Evolutionary conservation across 1,140 invertebrate species (phyloP).

Genomic region (Lepidurus apus): DNA sequence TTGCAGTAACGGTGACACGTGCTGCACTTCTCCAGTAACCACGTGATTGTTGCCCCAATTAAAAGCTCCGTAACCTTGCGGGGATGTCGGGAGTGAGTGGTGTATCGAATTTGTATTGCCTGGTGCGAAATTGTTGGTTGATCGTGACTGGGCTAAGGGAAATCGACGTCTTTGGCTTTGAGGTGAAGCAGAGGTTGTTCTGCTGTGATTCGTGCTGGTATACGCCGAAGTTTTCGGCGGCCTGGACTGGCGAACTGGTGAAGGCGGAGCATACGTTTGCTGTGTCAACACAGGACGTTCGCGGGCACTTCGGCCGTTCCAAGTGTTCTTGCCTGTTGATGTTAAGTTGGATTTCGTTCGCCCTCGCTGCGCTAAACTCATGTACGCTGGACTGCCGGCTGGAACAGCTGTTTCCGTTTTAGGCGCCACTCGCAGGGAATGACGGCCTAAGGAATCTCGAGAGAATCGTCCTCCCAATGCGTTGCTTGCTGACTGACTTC

Average conservation of each 20-base stretch:
- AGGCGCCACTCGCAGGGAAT: constrained; percentile 27
- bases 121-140: background rate
- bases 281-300: constrained; percentile 24
- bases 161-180: background rate
- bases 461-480: constrained; percentile 4
- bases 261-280: background rate
- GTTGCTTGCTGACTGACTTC: constrained; percentile 7
- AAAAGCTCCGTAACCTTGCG: background rate
- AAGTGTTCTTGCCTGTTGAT: background rate
- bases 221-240: background rate
- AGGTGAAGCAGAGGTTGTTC: constrained; percentile 30
- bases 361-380: background rate
- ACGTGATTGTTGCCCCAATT: background rate
- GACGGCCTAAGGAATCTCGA: constrained; percentile 28
- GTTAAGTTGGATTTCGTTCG: constrained; percentile 25
- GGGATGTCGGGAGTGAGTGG: background rate
- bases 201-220: background rate
- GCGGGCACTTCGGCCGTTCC: constrained; percentile 20
- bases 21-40: background rate
- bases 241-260: background rate
- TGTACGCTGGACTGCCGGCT: background rate
- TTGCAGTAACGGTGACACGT: constrained; percentile 30
- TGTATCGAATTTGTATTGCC: background rate
- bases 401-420: background rate
- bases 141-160: background rate